A percentile compares a stretch with the other conserved stretches of the same genome.
Conservation (phyloP, 2,797 vertebrate genomes). For the Hapalemur alaotrensis region DNA sequence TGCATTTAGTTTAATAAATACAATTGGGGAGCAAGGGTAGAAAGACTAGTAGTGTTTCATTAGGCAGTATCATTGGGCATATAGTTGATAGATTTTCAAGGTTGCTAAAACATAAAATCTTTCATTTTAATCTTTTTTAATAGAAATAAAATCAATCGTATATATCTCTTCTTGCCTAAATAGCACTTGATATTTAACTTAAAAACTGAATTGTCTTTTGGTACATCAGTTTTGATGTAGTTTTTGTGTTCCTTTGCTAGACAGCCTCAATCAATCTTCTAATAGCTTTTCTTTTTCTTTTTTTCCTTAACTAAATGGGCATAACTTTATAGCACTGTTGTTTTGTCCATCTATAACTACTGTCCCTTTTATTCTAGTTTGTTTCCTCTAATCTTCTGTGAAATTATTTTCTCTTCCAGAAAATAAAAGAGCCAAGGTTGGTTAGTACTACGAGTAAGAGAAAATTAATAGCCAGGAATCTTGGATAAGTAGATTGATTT, state of each 20-base stretch:
- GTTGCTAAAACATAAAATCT: neutral
- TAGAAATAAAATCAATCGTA: constrained; percentile 3
- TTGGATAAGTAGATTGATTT: neutral
- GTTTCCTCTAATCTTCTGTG: neutral
- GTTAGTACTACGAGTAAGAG: constrained; percentile 4
- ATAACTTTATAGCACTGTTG: neutral
- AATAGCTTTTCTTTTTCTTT: neutral
- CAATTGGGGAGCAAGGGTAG: neutral
- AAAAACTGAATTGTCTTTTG: constrained; percentile 1
- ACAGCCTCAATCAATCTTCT: neutral
- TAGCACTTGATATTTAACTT: constrained; percentile 23
- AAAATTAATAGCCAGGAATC: neutral
- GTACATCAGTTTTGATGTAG: neutral
- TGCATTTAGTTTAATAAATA: constrained; percentile 24
- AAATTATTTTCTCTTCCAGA: neutral
- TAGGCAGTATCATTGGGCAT: neutral
- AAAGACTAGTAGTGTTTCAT: constrained; percentile 31
- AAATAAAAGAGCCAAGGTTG: constrained; percentile 35
- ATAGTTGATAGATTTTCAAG: neutral
- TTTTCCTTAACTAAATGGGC: neutral
- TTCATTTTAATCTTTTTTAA: constrained; percentile 23
- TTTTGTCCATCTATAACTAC: neutral
- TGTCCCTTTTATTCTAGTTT: neutral
- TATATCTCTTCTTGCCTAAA: neutral
- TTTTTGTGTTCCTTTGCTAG: constrained; percentile 32